A percentile compares a stretch with the other conserved stretches of the same genome.
Conservation (phyloP, 2,888 invertebrate genomes). For the Augochlorella aurata region DNA sequence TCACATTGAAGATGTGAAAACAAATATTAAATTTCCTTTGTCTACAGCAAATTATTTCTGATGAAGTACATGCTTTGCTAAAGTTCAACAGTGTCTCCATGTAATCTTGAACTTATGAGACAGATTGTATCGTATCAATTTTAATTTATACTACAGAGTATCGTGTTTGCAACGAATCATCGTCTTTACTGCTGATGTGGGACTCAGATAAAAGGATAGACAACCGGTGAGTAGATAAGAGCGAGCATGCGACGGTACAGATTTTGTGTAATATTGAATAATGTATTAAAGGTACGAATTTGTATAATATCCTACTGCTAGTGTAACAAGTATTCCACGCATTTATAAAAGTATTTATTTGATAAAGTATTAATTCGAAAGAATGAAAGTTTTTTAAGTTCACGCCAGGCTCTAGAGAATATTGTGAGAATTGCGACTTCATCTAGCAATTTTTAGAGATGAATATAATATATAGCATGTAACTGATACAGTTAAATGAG, state of each 20-base stretch:
- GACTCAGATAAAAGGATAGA: neutral
- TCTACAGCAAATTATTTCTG: too few relatives aligned
- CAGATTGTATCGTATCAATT: neutral
- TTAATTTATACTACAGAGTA: neutral
- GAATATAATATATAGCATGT: too few relatives aligned
- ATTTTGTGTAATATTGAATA: neutral
- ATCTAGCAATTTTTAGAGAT: too few relatives aligned
- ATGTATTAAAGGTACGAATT: too few relatives aligned
- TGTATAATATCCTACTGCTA: neutral
- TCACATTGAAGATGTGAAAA: too few relatives aligned
- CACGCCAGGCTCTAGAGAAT: neutral
- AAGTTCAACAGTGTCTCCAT: too few relatives aligned
- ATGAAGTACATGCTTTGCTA: too few relatives aligned
- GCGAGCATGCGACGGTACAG: neutral
- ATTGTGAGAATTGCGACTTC: neutral
- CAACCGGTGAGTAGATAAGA: slow-evolving; percentile 15
- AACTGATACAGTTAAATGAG: neutral
- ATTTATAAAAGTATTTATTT: neutral
- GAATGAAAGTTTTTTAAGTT: neutral
- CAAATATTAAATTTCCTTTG: too few relatives aligned
- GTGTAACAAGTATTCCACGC: neutral
- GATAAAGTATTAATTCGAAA: too few relatives aligned
- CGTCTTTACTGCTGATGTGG: slow-evolving; percentile 11
- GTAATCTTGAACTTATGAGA: too few relatives aligned
- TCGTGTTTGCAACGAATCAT: neutral